Evolutionary conservation across 64 coral and sea anemone genomes (phyloP), one percentile per base, ranked within the genome.

Genomic region (Montipora efflorescens): DNA sequence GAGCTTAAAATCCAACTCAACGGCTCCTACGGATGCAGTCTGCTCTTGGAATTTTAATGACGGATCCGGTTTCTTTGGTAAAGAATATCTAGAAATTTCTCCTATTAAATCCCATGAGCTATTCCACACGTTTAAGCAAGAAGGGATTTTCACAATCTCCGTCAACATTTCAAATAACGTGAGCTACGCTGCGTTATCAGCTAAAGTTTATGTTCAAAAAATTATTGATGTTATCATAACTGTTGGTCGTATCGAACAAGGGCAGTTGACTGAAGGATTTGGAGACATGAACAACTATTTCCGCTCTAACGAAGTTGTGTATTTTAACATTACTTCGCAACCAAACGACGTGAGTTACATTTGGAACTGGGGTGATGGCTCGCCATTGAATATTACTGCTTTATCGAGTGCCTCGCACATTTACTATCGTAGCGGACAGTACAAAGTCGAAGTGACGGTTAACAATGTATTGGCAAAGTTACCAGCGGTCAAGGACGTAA

Each of bases 101-200:
- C 52, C 87, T 4, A 13, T 74, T 4, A 48, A 67, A n/a, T 72
- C 79, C 44, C 79, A 84, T 15, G 69, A 25, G 8, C 52, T 46
- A 8, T 79, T 1, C 1, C 93, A 89, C 46, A 91, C 25, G 47
- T 98, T 83, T 87, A 83, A 9, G 0, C 75, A 7, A 12, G 84
- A 91, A 62, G 84, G 87, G 1, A 77, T 90, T 8, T 98, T 92
- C 59, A 59, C 67, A 8, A 69, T 48, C 4, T 49, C 75, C 11
- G 96, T 98, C 4, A 95, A 92, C 48, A 84, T 98, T 53, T 94
- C 91, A 16, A 98, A 98, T 79, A 84, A 95, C 59, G 96, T 98
- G 3, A 98, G 96, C 47, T 88, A 69, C 74, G 16, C 55, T 0
- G 73, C 95, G 15, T 25, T 94, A 18, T 16, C 72, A 53, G 88